Conservation (phyloP, 2,113 vertebrate species). For the Sapayoa aenigma region DNA sequence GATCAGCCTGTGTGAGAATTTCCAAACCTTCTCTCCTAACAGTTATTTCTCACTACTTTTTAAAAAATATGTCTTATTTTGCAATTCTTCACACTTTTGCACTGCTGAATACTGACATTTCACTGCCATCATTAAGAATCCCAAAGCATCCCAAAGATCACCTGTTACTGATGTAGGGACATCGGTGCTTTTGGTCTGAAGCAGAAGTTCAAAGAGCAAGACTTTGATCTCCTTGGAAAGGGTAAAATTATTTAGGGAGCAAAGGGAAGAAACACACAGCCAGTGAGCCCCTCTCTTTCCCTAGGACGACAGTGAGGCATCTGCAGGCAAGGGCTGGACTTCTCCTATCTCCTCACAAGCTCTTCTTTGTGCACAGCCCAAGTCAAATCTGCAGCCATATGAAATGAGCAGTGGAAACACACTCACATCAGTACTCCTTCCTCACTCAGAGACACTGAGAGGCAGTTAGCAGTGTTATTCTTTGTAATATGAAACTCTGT, state of each 20-base stretch:
- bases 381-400: not conserved
- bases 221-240: not conserved
- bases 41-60: not conserved
- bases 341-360: not conserved
- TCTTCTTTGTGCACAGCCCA: not conserved
- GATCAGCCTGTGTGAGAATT: not conserved
- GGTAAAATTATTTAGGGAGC: not conserved
- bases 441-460: accelerated
- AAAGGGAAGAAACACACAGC: not conserved
- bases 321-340: not conserved
- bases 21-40: not conserved
- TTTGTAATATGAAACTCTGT: not conserved
- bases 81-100: not conserved
- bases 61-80: not conserved
- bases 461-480: not conserved
- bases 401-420: not conserved
- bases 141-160: not conserved
- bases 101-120: not conserved
- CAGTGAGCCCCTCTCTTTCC: not conserved
- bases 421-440: not conserved
- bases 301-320: not conserved
- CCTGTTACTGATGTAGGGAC: not conserved
- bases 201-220: not conserved
- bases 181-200: not conserved
- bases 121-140: not conserved